Base-by-base conservation (phyloP, 1,140 invertebrate genomes). In the Panulirus ornatus region DNA sequence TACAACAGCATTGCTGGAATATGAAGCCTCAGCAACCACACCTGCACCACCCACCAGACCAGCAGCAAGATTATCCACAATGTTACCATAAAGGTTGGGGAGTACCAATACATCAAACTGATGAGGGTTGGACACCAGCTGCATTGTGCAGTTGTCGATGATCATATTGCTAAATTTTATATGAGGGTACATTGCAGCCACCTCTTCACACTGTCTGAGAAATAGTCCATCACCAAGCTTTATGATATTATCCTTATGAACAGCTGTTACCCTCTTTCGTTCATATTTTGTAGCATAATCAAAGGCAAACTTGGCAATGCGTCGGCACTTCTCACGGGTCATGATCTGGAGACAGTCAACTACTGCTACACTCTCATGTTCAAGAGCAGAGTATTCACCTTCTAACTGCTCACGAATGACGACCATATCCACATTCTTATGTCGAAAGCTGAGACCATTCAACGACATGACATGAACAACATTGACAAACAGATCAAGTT, bases 181-280 rank as follows among this genome's bases (percentile, higher is more conserved):
- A 92, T 97, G 97, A 0, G 98, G 98, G 94, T 98, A 99, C 19
- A 97, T 93, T 27, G 84, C 91, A 30, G 92, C 90, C 36, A 97
- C 97, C 94, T 99, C 97, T 93, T 96, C 95, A 93, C 98, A 99
- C 73, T 96, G 97, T 93, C 96, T 96, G 70, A 99, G 94, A 93
- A 99, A 99, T 2, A 99, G 94, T 14, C 99, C 99, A 94, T 99
- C 99, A 27, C 98, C 98, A 14, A 99, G 94, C 94, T 99, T 99
- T 99, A 99, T 99, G 93, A 99, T 99, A 93, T 99, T 99, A 1
- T 99, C 99, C 94, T 99, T 99, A 94, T 99, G 99, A 34, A 99
- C 98, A 73, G 97, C 97, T 2, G 98, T 99, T 0, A 99, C 97
- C 94, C 97, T 98, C 95, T 99, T 99, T 40, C 98, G 96, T 91